Conservation (phyloP, 2,113 vertebrate species). For the Centrocercus urophasianus region DNA sequence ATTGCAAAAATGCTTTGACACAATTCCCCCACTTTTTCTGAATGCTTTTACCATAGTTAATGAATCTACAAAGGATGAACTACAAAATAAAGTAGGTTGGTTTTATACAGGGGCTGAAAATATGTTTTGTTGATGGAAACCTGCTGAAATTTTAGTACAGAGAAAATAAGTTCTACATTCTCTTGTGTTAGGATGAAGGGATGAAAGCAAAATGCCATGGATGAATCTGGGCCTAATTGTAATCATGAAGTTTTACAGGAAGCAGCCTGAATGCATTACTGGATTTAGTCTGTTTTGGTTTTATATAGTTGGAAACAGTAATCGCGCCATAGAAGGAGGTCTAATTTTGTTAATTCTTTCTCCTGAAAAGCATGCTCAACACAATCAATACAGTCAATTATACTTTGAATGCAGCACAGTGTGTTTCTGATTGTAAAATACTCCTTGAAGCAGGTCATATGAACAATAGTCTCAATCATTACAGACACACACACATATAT, state of each 20-base stretch:
- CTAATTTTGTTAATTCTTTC: background rate
- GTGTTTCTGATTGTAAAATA: slow-evolving; percentile 50
- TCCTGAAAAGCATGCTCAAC: background rate
- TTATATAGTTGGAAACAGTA: background rate
- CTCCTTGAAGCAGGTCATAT: slow-evolving; percentile 4
- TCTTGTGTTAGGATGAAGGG: background rate
- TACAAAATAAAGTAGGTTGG: background rate
- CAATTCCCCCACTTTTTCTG: background rate
- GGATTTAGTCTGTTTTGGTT: background rate
- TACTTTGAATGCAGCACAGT: slow-evolving; percentile 41
- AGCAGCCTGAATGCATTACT: background rate
- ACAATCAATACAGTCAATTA: background rate
- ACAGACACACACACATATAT: slow-evolving; percentile 30
- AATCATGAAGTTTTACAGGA: background rate
- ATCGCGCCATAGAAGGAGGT: background rate
- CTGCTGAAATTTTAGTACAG: background rate
- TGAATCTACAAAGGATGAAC: slow-evolving; percentile 6
- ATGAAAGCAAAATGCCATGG: background rate
- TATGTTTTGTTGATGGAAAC: slow-evolving; percentile 22
- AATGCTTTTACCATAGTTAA: background rate
- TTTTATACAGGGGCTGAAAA: background rate
- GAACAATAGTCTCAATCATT: background rate
- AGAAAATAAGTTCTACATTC: background rate
- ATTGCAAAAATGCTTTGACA: slow-evolving; percentile 47
- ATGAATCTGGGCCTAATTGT: background rate